Base-by-base conservation (phyloP, 1,140 invertebrate genomes). In the Scylla paramamosain region DNA sequence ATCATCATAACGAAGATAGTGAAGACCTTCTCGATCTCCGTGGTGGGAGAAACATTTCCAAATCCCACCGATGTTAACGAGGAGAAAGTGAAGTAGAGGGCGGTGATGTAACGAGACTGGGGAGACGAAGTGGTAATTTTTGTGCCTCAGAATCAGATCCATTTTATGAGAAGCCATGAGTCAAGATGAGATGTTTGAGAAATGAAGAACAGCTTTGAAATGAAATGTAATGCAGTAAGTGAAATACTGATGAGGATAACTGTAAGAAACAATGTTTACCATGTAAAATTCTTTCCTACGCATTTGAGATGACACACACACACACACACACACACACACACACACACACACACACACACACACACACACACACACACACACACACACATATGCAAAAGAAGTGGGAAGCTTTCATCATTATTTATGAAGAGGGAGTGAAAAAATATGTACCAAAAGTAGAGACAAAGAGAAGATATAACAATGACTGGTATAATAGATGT, bases 11-110 rank as follows among this genome's bases (percentile, higher is more conserved):
- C 97, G 95, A 97, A 97, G 82, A 97, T 97, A 29, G 97, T 97
- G 96, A 97, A 97, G 97, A 96, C 97, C 97, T 97, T 97, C 96
- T 97, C 97, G n/a, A 97, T 97, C 95, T 97, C 97, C 0, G 97
- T 97, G 94, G 97, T 97, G 3, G 97, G 97, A 0, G 97, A 97
- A 20, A 97, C 97, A 96, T 97, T 97, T 32, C 97, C 97, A 96
- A 97, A 97, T 6, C 97, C 97, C 46, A 97, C 97, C 95, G 97
- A 97, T 16, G 97, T 97, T 46, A 97, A 96, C 88, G 97, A 97
- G 25, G 97, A 97, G 95, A 97, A 97, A 6, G 97, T 97, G 96
- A 97, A 97, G 96, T 97, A 97, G 25, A 97, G 96, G 29, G 97
- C 97, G 39, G 97, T 97, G 92, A 97, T 97, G 96, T 97, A 97